Base-by-base conservation (phyloP, 2,888 invertebrate genomes). In the Octodonta nipae region DNA sequence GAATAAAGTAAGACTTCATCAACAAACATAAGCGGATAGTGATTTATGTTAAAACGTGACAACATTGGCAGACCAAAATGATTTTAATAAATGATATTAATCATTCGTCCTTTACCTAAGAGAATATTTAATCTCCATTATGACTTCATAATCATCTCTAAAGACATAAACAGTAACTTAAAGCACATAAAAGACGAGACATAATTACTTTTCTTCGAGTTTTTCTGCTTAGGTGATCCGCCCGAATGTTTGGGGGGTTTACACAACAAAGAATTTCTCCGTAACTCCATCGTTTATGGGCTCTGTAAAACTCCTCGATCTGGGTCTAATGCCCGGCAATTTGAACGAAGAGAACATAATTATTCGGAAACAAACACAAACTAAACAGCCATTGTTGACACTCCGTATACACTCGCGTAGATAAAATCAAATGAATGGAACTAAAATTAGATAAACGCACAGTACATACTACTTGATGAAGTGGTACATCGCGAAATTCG, bases 161-260 rank as follows among this genome's bases (percentile, higher is more conserved):
- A n/a, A n/a, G n/a, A n/a, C n/a, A n/a, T n/a, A n/a, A n/a, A n/a
- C n/a, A n/a, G n/a, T n/a, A n/a, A n/a, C n/a, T n/a, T n/a, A n/a
- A n/a, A n/a, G n/a, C n/a, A n/a, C n/a, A n/a, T n/a, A n/a, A n/a
- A n/a, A n/a, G n/a, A n/a, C n/a, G n/a, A n/a, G n/a, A n/a, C n/a
- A 29, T 38, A 45, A 41, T 51, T 57, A 58, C 55, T 47, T 54
- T 55, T 55, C 42, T 67, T 68, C 53, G 43, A 35, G 24, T 47
- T 61, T 44, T 63, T 67, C 47, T 58, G 63, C 37, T 68, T 65
- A 13, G 68, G 60, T 3, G 61, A 60, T 26, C 58, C 66, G 30
- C 66, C 62, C 30, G 72, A 71, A 25, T 70, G 71, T 54, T 68
- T 71, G 8, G 71, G 70, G 16, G 70, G 71, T 51, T 70, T 71